Evolutionary conservation across 2,113 vertebrate genomes (phyloP).

Genomic region (Leptocoma aspasia): DNA sequence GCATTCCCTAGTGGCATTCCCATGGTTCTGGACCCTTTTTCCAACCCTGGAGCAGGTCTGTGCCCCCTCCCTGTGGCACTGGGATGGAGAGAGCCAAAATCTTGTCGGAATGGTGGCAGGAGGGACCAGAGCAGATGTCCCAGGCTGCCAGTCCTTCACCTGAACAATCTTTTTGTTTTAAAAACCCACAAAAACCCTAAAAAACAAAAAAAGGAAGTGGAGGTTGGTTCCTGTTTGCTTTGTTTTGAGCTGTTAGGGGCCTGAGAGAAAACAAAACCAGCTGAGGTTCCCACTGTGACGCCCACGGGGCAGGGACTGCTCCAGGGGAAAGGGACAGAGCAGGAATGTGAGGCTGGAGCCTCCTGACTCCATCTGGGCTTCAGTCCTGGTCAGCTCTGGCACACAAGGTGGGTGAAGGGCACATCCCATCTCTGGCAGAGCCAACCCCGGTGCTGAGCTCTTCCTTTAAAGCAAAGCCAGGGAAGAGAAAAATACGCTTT

Average conservation of each 20-base stretch:
- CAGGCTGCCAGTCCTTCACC: background rate
- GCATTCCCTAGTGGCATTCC: rapidly evolving
- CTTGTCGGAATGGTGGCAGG: background rate
- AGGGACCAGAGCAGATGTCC: background rate
- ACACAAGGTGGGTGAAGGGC: background rate
- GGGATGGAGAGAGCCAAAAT: background rate
- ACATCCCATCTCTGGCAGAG: background rate
- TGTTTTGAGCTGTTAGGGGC: rapidly evolving
- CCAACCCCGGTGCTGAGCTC: background rate
- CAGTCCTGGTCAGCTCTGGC: rapidly evolving
- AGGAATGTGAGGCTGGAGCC: background rate
- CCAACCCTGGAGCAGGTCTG: rapidly evolving
- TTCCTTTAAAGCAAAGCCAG: background rate
- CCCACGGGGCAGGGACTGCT: background rate
- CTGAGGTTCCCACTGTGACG: background rate
- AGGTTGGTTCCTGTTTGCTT: background rate
- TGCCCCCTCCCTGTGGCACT: background rate
- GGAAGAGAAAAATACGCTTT: rapidly evolving
- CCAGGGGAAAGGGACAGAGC: background rate
- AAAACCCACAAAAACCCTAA: background rate
- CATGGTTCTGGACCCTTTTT: background rate
- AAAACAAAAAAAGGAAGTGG: background rate
- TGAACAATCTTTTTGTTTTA: background rate
- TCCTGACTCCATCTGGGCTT: background rate
- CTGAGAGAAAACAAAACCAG: background rate